Evolutionary conservation across 2,888 invertebrate species (phyloP).

Genomic region (Meiosimyza decipiens): DNA sequence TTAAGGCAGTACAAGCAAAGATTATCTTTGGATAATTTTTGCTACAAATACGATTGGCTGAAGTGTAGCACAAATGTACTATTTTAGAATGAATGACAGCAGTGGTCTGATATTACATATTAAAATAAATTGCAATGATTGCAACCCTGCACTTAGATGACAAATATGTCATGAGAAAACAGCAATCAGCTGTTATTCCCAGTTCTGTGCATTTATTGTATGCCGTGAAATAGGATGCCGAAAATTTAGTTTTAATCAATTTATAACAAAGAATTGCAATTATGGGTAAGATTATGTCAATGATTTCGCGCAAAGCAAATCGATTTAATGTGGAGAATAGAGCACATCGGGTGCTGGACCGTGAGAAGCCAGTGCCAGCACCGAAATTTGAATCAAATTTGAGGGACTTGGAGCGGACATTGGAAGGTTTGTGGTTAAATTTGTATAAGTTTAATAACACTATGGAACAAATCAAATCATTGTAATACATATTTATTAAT

Average conservation of each 20-base stretch:
- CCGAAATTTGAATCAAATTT: conserved; percentile 74
- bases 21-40: too few relatives aligned
- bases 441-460: neutral
- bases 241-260: conserved; percentile 20
- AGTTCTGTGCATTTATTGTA: too few relatives aligned
- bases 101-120: too few relatives aligned
- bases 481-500: neutral
- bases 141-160: too few relatives aligned
- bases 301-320: conserved; percentile 71
- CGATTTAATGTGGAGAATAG: conserved; percentile 82
- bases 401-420: conserved; percentile 73
- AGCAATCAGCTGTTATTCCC: too few relatives aligned
- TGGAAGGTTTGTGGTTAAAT: conserved; percentile 65
- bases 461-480: neutral
- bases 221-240: too few relatives aligned
- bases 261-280: conserved; percentile 38
- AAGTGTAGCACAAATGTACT: too few relatives aligned
- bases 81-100: too few relatives aligned
- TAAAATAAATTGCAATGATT: too few relatives aligned
- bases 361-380: conserved; percentile 76
- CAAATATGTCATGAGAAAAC: too few relatives aligned
- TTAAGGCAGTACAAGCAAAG: too few relatives aligned
- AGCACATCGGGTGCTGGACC: conserved; percentile 78
- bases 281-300: conserved; percentile 77
- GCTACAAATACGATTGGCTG: too few relatives aligned